Conservation (phyloP, 2,888 invertebrate species). For the Cosmopolites sordidus region DNA sequence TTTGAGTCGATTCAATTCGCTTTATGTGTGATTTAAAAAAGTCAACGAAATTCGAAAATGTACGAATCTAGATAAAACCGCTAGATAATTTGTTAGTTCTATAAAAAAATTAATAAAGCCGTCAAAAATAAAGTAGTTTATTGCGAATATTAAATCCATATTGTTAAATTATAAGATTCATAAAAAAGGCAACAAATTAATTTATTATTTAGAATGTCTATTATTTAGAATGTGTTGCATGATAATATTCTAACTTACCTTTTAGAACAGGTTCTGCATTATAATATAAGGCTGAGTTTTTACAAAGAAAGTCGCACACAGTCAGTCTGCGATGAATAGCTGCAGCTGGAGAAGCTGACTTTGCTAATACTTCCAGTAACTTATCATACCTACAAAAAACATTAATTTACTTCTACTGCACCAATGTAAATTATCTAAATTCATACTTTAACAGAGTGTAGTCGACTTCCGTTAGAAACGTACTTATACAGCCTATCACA, state of each 20-base stretch:
- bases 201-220: no score
- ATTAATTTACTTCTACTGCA: no score
- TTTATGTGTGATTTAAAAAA: no score
- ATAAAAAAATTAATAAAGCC: no score
- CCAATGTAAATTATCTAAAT: constrained; percentile 2
- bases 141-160: no score
- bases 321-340: constrained; percentile 37
- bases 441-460: constrained; percentile 31
- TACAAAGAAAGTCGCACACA: constrained; percentile 34
- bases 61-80: no score
- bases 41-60: no score
- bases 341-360: constrained; percentile 37
- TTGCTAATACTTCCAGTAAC: constrained; percentile 34
- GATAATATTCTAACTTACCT: constrained; percentile 24
- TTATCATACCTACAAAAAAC: constrained; percentile 23
- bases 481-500: constrained; percentile 38
- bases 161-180: no score
- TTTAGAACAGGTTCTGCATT: constrained; percentile 31
- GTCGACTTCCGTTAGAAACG: constrained; percentile 34
- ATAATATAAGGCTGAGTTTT: constrained; percentile 33
- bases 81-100: no score
- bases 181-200: no score
- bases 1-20: no score
- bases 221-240: background rate
- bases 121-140: no score